Percentiles rank a stretch among this genome's conserved stretches.
Conservation (phyloP, 2,888 invertebrate genomes). For the Agonopterix heracliana region DNA sequence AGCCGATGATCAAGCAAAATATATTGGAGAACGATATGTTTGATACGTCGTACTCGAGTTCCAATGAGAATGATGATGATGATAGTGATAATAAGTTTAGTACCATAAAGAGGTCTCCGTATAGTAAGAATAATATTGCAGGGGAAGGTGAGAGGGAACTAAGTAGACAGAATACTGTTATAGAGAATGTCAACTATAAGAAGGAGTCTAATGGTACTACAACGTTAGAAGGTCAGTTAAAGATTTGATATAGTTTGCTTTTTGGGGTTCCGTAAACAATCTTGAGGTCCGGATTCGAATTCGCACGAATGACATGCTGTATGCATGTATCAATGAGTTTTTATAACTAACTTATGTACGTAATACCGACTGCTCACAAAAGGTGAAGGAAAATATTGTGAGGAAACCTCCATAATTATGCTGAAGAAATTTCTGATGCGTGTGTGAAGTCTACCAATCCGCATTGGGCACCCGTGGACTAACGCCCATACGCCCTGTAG, state of each 20-base stretch:
- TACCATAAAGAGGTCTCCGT: constrained; percentile 82
- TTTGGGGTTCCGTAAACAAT: too few relatives aligned
- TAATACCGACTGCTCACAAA: too few relatives aligned
- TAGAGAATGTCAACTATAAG: constrained; percentile 67
- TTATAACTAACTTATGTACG: too few relatives aligned
- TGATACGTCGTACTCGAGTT: constrained; percentile 67
- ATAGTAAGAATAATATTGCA: constrained; percentile 67
- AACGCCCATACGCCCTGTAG: too few relatives aligned
- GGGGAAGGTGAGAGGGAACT: constrained; percentile 48
- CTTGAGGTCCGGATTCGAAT: too few relatives aligned
- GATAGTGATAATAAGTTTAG: constrained; percentile 83
- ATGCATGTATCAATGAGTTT: too few relatives aligned
- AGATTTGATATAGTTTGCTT: not conserved
- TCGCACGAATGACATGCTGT: too few relatives aligned
- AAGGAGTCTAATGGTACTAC: constrained; percentile 62
- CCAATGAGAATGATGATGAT: constrained; percentile 75
- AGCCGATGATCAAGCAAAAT: constrained; percentile 71
- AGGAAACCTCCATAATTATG: too few relatives aligned
- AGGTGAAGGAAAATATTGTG: too few relatives aligned
- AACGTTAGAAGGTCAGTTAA: constrained; percentile 13
- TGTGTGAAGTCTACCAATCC: too few relatives aligned
- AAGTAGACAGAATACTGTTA: constrained; percentile 67
- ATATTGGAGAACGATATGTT: constrained; percentile 72
- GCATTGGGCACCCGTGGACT: too few relatives aligned
- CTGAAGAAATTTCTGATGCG: too few relatives aligned